A percentile compares a stretch with the other conserved stretches of the same genome.
phyloP scores from a whole-genome alignment of 2,888 invertebrate genomes.

The Hydraecia micacea region DNA sequence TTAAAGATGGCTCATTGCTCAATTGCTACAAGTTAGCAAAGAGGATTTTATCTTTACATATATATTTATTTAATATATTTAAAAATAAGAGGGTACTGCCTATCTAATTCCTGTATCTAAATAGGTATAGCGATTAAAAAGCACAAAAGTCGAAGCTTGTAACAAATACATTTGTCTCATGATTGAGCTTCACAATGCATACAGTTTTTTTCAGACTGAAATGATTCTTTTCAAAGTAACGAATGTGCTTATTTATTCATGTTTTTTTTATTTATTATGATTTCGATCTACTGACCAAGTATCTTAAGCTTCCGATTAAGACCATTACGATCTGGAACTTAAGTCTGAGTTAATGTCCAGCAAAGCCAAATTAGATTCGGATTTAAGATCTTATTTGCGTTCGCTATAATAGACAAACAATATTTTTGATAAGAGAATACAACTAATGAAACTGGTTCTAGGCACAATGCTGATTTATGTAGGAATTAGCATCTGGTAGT shows the following conservation, averaged over 20 bases:
- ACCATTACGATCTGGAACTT: neutral
- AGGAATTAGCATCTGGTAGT: slow-evolving; percentile 24
- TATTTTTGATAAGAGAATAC: neutral
- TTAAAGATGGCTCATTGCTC: neutral
- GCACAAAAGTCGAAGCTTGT: neutral
- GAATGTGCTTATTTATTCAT: neutral
- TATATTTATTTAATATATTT: too few species aligned
- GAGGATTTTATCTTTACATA: neutral
- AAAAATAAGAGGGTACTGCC: too few species aligned
- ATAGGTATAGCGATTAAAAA: neutral
- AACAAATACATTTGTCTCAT: neutral
- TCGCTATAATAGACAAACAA: neutral
- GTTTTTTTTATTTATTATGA: neutral
- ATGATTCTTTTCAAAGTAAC: neutral
- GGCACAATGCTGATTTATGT: slow-evolving; percentile 24
- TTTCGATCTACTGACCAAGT: neutral
- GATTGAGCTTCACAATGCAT: neutral
- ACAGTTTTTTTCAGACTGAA: neutral
- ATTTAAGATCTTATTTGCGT: neutral
- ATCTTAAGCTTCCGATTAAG: neutral
- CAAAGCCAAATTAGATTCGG: neutral
- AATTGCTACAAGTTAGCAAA: slow-evolving; percentile 11
- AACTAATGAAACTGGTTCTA: neutral
- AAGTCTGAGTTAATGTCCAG: neutral
- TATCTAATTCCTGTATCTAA: neutral